Percentiles rank a stretch among this genome's conserved stretches.
These are phyloP conservation scores for Pleuronectes platessa DNA, from an alignment of 2,113 vertebrate species.

Conservation along the genomic window DNA sequence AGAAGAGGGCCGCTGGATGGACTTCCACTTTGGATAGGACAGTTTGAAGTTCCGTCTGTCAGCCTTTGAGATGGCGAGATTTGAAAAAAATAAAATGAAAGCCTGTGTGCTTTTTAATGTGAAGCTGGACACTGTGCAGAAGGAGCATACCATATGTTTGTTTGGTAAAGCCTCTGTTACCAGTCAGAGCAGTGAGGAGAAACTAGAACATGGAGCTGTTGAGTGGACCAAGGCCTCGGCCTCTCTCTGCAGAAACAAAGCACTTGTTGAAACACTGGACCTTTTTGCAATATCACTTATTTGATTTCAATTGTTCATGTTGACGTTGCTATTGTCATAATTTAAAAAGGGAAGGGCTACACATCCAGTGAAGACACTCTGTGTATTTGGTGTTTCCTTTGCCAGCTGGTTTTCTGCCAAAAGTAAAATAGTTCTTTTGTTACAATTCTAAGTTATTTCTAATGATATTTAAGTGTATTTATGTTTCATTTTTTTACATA, in stretches of 20 bases:
- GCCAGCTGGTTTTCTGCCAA: slow-evolving; percentile 56
- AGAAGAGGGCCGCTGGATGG: slow-evolving; percentile 32
- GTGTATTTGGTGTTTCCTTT: slow-evolving; percentile 71
- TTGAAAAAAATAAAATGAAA: slow-evolving; percentile 21
- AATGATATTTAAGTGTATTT: slow-evolving; percentile 84
- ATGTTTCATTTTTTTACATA: slow-evolving; percentile 70
- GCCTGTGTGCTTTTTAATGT: slow-evolving; percentile 54
- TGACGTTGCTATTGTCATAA: slow-evolving; percentile 61
- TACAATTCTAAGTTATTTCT: slow-evolving; percentile 81
- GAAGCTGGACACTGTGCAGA: slow-evolving; percentile 56
- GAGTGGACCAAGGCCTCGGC: slow-evolving; percentile 61
- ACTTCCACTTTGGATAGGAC: slow-evolving; percentile 59
- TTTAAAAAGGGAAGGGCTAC: slow-evolving; percentile 78
- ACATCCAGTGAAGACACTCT: slow-evolving; percentile 74
- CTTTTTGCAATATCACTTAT: slow-evolving; percentile 67
- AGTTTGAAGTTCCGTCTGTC: slow-evolving; percentile 62
- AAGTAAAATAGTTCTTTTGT: slow-evolving; percentile 76
- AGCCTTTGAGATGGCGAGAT: slow-evolving; percentile 49
- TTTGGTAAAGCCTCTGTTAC: slow-evolving; percentile 58
- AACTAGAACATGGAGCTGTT: slow-evolving; percentile 45
- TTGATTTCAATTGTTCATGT: slow-evolving; percentile 69
- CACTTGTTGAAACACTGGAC: slow-evolving; percentile 81
- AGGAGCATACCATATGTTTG: slow-evolving; percentile 57
- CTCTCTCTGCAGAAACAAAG: slow-evolving; percentile 68
- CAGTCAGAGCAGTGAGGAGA: slow-evolving; percentile 39